These are phyloP conservation scores for Nematolebias whitei DNA, from an alignment of 2,113 vertebrate species.

Conservation along the genomic window DNA sequence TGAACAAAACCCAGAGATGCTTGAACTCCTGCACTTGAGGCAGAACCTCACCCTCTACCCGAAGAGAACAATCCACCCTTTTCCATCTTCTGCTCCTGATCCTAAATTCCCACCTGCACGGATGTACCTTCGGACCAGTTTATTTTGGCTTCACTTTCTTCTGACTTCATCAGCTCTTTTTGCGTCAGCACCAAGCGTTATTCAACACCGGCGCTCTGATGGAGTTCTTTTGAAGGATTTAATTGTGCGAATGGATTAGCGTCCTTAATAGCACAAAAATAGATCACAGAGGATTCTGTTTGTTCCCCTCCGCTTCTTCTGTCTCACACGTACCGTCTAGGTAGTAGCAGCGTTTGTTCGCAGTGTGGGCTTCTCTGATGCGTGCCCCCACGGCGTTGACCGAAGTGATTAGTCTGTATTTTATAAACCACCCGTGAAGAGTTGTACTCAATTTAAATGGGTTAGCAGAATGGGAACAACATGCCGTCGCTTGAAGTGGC, in stretches of 20 bases:
- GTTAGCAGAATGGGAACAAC: conserved; percentile 56
- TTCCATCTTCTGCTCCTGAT: too few relatives aligned
- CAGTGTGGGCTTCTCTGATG: conserved; percentile 61
- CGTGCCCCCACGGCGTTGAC: conserved; percentile 66
- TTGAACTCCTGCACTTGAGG: too few relatives aligned
- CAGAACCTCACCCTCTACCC: too few relatives aligned
- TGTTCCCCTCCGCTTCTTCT: conserved; percentile 57
- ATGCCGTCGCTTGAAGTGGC: conserved; percentile 43
- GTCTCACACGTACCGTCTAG: conserved; percentile 56
- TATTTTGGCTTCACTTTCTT: conserved; percentile 14
- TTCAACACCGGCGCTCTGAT: conserved; percentile 21
- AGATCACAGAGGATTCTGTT: conserved; percentile 65
- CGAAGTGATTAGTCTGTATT: conserved; percentile 66
- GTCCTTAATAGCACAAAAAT: conserved; percentile 59
- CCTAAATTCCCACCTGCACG: neutral
- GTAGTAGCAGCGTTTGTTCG: conserved; percentile 56
- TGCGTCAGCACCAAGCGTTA: conserved; percentile 17
- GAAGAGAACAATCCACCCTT: too few relatives aligned
- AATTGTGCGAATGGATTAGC: conserved; percentile 62
- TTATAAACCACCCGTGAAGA: conserved; percentile 65
- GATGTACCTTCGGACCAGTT: conserved; percentile 27
- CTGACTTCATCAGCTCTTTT: conserved; percentile 8
- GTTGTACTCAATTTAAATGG: conserved; percentile 63
- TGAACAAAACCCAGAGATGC: too few relatives aligned
- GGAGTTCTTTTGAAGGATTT: conserved; percentile 55